Conservation (phyloP, 1,140 invertebrate species). For the Drosophila baimaii region DNA sequence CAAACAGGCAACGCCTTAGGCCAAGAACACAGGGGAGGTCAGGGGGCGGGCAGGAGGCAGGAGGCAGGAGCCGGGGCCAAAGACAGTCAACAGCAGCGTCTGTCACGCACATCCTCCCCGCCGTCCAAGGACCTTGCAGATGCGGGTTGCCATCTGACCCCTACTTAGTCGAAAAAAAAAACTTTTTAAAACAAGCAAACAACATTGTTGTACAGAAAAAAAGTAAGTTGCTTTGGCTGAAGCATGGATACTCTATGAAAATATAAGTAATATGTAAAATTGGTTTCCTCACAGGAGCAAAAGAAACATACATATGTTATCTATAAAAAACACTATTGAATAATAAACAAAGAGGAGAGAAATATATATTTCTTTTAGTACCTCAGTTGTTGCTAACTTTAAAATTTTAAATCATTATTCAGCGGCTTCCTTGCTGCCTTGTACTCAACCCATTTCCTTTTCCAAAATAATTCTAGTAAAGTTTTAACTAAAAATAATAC, state of each 20-base stretch:
- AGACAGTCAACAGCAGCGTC: conserved; percentile 60
- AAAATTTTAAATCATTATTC: background rate
- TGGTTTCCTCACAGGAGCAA: background rate
- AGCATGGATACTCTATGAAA: conserved; percentile 17
- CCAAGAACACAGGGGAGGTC: conserved; percentile 26
- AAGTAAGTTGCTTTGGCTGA: background rate
- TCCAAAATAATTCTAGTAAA: background rate
- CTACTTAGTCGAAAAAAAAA: conserved; percentile 37
- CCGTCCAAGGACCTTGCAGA: conserved; percentile 42
- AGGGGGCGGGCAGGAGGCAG: conserved; percentile 5
- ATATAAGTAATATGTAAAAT: background rate
- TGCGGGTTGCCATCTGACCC: conserved; percentile 42
- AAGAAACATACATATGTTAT: background rate
- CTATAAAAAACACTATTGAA: too few relatives aligned
- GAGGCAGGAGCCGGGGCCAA: conserved; percentile 19
- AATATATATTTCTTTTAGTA: background rate
- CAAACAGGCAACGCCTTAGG: conserved; percentile 50
- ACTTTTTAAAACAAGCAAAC: conserved; percentile 46
- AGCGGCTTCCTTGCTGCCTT: too few relatives aligned
- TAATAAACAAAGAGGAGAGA: background rate
- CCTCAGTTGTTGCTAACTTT: background rate
- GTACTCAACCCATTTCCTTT: background rate
- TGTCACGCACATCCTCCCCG: conserved; percentile 67
- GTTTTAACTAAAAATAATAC: background rate
- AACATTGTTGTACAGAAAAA: conserved; percentile 9